Percentiles rank a stretch among this genome's conserved stretches.
phyloP scores from a whole-genome alignment of 2,888 invertebrate genomes.

The Rhyacophila evoluta region DNA sequence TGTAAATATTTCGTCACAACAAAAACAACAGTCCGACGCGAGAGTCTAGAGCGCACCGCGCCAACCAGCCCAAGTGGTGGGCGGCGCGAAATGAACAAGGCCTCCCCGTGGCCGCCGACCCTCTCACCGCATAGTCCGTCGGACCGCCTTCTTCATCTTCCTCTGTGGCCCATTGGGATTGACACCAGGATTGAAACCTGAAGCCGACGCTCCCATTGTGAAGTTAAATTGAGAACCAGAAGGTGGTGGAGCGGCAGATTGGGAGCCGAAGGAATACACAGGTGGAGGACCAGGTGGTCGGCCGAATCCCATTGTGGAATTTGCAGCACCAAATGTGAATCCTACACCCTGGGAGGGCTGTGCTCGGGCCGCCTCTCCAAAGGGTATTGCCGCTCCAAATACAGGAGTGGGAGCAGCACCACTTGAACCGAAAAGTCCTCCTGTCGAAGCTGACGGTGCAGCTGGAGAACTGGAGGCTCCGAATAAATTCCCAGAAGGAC shows the following conservation, averaged over 20 bases:
- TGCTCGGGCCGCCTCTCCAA: slow-evolving; percentile 41
- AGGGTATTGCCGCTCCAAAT: slow-evolving; percentile 52
- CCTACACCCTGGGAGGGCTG: slow-evolving; percentile 11
- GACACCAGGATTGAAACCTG: slow-evolving; percentile 43
- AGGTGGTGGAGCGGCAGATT: slow-evolving; percentile 49
- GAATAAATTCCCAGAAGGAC: slow-evolving; percentile 39
- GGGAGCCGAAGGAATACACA: slow-evolving; percentile 59
- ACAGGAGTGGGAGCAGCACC: slow-evolving; percentile 45
- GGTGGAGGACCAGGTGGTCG: slow-evolving; percentile 45
- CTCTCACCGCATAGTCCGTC: slow-evolving; percentile 48
- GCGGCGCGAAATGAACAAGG: not conserved
- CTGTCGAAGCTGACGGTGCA: slow-evolving; percentile 23
- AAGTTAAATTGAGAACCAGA: slow-evolving; percentile 49
- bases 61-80: not conserved
- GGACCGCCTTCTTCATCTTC: slow-evolving; percentile 50
- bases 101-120: not conserved
- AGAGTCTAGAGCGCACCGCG: slow-evolving; percentile 36
- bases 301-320: slow-evolving; percentile 37
- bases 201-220: slow-evolving; percentile 50
- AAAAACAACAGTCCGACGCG: slow-evolving; percentile 31
- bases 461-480: slow-evolving; percentile 29
- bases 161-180: slow-evolving; percentile 35
- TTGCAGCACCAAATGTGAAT: slow-evolving; percentile 43
- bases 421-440: slow-evolving; percentile 48
- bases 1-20: slow-evolving; percentile 38